Conservation (phyloP, 2,888 invertebrate species). For the Mythimna impura region DNA sequence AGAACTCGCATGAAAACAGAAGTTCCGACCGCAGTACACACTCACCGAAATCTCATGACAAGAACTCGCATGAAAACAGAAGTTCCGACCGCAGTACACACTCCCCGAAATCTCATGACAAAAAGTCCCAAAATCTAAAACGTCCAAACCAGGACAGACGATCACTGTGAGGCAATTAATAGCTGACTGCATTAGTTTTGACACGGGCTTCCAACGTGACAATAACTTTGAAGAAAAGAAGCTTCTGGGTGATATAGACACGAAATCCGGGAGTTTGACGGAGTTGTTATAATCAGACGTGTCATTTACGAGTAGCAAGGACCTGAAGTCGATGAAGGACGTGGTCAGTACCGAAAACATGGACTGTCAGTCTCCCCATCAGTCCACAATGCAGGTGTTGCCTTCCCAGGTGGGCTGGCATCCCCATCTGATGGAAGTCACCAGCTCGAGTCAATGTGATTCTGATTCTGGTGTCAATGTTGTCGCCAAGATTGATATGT, state of each 20-base stretch:
- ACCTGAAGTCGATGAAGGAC: conserved; percentile 54
- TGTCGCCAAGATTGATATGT: conserved; percentile 78
- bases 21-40: no score
- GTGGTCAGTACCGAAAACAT: conserved; percentile 9
- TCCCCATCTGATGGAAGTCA: conserved; percentile 56
- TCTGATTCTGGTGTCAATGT: conserved; percentile 75
- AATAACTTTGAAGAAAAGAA: conserved; percentile 56
- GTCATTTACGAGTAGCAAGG: conserved; percentile 74
- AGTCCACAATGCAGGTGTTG: neutral
- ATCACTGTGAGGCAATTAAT: conserved; percentile 74
- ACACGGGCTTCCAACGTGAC: conserved; percentile 36
- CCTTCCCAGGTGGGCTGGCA: conserved; percentile 65
- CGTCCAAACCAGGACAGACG: conserved; percentile 46
- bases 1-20: no score
- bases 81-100: no score
- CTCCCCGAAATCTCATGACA: no score
- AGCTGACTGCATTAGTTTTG: conserved; percentile 67
- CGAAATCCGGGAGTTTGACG: conserved; percentile 31
- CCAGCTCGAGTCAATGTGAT: conserved; percentile 61
- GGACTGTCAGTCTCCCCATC: neutral
- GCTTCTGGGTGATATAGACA: conserved; percentile 51
- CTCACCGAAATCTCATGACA: no score
- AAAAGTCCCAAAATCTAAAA: conserved; percentile 49
- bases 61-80: no score
- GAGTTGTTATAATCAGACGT: neutral